Conservation (phyloP, 2,113 vertebrate species). For the Camelus dromedarius region DNA sequence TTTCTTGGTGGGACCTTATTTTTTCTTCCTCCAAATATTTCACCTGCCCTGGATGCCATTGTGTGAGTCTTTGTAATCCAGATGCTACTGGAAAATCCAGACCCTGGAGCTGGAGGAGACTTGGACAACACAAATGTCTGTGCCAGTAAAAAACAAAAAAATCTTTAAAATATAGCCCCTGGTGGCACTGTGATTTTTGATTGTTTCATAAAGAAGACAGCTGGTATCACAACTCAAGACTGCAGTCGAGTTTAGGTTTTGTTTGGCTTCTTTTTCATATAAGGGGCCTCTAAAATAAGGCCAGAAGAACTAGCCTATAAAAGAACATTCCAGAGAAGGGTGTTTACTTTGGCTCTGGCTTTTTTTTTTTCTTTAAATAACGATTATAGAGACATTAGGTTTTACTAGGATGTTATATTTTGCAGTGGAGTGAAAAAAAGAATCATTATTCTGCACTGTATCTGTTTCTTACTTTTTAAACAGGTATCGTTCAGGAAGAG, state of each 20-base stretch:
- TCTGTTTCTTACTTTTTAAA: slow-evolving; percentile 33
- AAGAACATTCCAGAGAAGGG: neutral
- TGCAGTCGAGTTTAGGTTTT: neutral
- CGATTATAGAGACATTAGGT: neutral
- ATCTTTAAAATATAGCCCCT: neutral
- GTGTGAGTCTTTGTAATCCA: neutral
- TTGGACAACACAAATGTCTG: neutral
- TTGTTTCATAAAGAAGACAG: slow-evolving; percentile 6
- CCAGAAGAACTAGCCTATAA: neutral
- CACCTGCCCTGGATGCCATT: neutral
- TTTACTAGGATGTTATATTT: neutral
- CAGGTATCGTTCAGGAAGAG: slow-evolving; percentile 84
- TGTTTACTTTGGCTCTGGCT: neutral
- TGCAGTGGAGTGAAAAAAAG: neutral
- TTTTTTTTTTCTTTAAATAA: neutral
- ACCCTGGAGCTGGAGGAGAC: neutral
- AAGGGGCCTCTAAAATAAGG: neutral
- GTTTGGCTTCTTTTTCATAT: neutral
- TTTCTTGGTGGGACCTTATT: neutral
- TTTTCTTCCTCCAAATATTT: neutral
- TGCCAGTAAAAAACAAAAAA: neutral
- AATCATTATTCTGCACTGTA: neutral
- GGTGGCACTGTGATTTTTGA: neutral
- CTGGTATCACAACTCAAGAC: neutral
- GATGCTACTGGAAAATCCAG: neutral